phyloP scores from a whole-genome alignment of 1,140 invertebrate genomes.

The Drosophila persimilis region DNA sequence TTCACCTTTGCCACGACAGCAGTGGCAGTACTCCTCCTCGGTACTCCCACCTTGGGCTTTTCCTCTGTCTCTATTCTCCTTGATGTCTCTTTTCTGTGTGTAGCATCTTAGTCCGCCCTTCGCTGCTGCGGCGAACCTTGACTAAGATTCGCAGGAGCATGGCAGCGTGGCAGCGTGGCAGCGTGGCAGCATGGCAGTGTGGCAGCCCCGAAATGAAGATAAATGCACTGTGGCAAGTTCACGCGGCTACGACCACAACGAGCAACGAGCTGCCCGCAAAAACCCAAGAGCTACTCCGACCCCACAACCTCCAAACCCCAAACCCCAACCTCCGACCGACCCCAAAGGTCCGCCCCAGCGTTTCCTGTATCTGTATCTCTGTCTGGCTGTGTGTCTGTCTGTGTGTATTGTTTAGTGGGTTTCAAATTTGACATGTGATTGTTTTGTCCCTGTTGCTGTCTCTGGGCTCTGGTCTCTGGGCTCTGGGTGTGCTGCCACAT shows the following conservation, averaged over 20 bases:
- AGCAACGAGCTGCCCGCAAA: slow-evolving; percentile 70
- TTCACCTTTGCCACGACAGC: slow-evolving; percentile 55
- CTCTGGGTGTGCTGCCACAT: slow-evolving; percentile 32
- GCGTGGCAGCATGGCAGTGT: too few relatives aligned
- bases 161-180: too few relatives aligned
- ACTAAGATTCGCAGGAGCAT: slow-evolving; percentile 34
- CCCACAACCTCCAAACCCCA: background rate
- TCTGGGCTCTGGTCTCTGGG: slow-evolving; percentile 19
- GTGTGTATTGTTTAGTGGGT: slow-evolving; percentile 70
- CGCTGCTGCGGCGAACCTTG: slow-evolving; percentile 52
- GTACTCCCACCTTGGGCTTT: slow-evolving; percentile 8
- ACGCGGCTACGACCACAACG: slow-evolving; percentile 70
- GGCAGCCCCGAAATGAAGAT: slow-evolving; percentile 67
- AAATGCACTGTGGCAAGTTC: slow-evolving; percentile 78
- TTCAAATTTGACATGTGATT: slow-evolving; percentile 81
- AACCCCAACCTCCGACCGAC: slow-evolving; percentile 11
- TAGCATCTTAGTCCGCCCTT: slow-evolving; percentile 48
- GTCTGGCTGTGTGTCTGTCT: background rate
- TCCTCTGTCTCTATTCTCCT: slow-evolving; percentile 65
- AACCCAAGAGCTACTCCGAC: slow-evolving; percentile 32
- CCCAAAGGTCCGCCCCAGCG: slow-evolving; percentile 28
- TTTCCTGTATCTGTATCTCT: background rate
- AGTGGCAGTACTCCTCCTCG: background rate
- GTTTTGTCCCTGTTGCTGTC: slow-evolving; percentile 56
- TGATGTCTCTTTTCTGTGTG: slow-evolving; percentile 50